These are phyloP conservation scores for Xanthostigma xanthostigma DNA, from an alignment of 2,888 invertebrate species.

Conservation along the genomic window DNA sequence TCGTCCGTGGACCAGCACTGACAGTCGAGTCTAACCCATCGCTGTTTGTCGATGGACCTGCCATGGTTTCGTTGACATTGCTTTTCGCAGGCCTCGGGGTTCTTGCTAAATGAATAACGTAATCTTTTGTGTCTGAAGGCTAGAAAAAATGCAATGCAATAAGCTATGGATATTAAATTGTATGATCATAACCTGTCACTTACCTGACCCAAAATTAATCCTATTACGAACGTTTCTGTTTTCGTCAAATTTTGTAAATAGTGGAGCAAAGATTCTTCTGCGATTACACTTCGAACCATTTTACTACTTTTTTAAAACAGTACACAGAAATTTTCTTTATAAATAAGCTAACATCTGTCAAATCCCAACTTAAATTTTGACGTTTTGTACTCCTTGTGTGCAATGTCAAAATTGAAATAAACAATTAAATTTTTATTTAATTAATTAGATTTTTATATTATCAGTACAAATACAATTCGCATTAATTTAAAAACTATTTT, in stretches of 20 bases:
- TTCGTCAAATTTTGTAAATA: constrained; percentile 50
- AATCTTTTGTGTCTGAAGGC: constrained; percentile 52
- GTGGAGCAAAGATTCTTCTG: constrained; percentile 50
- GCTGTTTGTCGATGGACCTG: constrained; percentile 20
- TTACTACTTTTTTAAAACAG: constrained; percentile 14
- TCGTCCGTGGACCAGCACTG: constrained; percentile 19
- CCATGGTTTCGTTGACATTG: constrained; percentile 23
- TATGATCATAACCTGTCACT: constrained; percentile 14
- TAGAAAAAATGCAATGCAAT: constrained; percentile 21
- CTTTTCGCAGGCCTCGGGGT: constrained; percentile 45
- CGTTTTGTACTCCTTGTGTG: too few species aligned
- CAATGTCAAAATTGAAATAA: too few species aligned
- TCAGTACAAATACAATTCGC: too few species aligned
- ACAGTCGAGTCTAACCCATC: constrained; percentile 25
- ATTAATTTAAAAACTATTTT: too few species aligned
- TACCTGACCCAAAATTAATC: constrained; percentile 71
- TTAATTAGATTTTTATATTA: too few species aligned
- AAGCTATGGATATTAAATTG: not conserved
- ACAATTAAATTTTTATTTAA: too few species aligned
- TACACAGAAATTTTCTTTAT: too few species aligned
- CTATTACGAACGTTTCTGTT: constrained; percentile 48
- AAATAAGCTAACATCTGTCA: constrained; percentile 3
- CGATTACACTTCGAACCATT: constrained; percentile 55
- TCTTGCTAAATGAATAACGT: constrained; percentile 63
- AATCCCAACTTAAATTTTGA: not conserved